Evolutionary conservation across 1,140 invertebrate genomes (phyloP), one percentile per base, ranked within the genome.

Genomic region (Ptiloglossa arizonensis): DNA sequence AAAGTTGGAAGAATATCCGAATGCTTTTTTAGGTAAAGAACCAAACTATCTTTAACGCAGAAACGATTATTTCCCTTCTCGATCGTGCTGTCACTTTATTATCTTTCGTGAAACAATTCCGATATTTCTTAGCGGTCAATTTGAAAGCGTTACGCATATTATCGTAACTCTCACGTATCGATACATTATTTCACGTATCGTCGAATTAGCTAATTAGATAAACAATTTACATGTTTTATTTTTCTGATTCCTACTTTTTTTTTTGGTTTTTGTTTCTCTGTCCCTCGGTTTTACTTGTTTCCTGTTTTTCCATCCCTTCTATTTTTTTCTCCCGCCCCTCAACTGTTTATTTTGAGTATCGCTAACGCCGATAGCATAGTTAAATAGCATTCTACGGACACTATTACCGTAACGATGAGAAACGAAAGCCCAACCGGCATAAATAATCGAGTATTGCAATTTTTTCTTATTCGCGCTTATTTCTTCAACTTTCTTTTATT

Each of bases 91-190:
- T 52, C 19, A 52, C 8, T 52, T 52, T 22, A 52, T 52, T 52
- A 52, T 52, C 27, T 59, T 70, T 59, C 17, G 29, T 19, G 27
- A 35, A n/a, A 35, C 19, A 9, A 52, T 35, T 59, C 32, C 6
- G 32, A 9, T 8, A 59, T 8, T 35, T 35, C 50, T 52, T 24
- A 52, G 9, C 22, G 50, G n/a, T 52, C n/a, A 22, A n/a, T 52
- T 24, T n/a, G n/a, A 5, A 52, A 52, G 50, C 6, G 29, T 67
- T 24, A 67, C 22, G 29, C 29, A 27, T 15, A 29, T 11, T 41
- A 8, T 24, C 38, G n/a, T 32, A 32, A 32, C 74, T 67, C 44
- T 74, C 66, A 77, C 46, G n/a, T 72, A 80, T 84, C 82, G 70
- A 77, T 24, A 24, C 17, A 9, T 48, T 9, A 32, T 8, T n/a